These are phyloP conservation scores for Drosophila antonietae DNA, from an alignment of 2,888 invertebrate genomes.

Conservation along the genomic window DNA sequence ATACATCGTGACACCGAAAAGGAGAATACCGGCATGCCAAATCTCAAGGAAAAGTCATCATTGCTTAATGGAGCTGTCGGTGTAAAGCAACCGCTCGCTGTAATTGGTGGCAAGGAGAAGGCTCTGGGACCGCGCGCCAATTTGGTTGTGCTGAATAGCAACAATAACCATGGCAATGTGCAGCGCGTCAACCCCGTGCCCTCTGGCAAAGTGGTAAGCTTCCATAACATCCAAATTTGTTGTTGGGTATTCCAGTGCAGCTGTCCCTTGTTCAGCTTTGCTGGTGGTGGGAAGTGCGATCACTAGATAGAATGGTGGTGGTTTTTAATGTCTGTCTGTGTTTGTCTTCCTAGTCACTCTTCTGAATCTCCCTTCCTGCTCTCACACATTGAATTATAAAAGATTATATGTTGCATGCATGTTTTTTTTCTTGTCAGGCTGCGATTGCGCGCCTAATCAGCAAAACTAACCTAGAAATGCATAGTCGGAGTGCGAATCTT, in stretches of 20 bases:
- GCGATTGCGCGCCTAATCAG: conserved; percentile 49
- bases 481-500: conserved; percentile 28
- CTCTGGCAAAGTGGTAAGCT: conserved; percentile 74
- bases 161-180: conserved; percentile 60
- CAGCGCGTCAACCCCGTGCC: conserved; percentile 43
- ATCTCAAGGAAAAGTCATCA: conserved; percentile 46
- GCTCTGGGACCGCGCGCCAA: conserved; percentile 62
- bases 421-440: conserved; percentile 12
- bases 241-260: conserved; percentile 63
- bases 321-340: conserved; percentile 26
- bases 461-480: conserved; percentile 60
- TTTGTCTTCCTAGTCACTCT: conserved; percentile 7
- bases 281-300: conserved; percentile 49
- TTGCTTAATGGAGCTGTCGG: conserved; percentile 10
- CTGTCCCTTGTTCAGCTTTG: conserved; percentile 46
- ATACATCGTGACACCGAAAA: conserved; percentile 91
- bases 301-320: conserved; percentile 47
- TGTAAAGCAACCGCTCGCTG: conserved; percentile 67
- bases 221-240: conserved; percentile 27
- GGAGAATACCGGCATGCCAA: conserved; percentile 83
- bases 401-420: conserved; percentile 10
- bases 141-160: conserved; percentile 69
- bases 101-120: conserved; percentile 71
- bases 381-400: conserved; percentile 6
- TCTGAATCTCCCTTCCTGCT: background rate